These are phyloP conservation scores for Umimayanthus kanabou DNA, from an alignment of 92 coral and sea anemone genomes.

Conservation along the genomic window DNA sequence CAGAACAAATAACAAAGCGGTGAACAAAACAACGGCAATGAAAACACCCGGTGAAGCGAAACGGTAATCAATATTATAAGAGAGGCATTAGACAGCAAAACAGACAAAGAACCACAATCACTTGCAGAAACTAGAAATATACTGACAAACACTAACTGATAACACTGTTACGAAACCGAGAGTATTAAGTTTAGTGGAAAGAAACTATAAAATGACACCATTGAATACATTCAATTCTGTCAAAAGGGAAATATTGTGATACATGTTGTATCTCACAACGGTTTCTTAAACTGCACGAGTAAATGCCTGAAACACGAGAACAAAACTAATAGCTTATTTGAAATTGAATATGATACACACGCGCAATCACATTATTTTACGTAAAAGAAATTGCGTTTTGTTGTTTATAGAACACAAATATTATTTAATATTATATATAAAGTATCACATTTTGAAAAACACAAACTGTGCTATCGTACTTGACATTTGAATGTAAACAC, in stretches of 20 bases:
- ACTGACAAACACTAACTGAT: too few relatives aligned
- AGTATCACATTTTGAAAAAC: background rate
- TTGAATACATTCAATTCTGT: background rate
- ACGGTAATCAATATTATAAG: background rate
- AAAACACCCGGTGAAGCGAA: background rate
- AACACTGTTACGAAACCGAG: too few relatives aligned
- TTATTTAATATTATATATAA: too few relatives aligned
- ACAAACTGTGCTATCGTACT: too few relatives aligned
- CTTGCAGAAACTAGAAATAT: background rate
- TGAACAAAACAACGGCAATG: background rate
- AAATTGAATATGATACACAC: too few relatives aligned
- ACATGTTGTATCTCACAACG: too few relatives aligned
- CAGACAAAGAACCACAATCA: background rate
- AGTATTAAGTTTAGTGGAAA: too few relatives aligned
- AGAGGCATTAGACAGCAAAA: background rate
- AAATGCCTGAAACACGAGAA: background rate
- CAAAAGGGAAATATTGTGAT: background rate
- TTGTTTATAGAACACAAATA: too few relatives aligned
- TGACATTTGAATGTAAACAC: too few relatives aligned
- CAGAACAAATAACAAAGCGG: background rate
- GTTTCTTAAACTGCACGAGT: background rate
- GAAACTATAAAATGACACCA: background rate
- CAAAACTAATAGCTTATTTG: background rate
- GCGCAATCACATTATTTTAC: background rate
- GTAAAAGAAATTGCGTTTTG: too few relatives aligned